Evolutionary conservation across 2,113 vertebrate species (phyloP), one percentile per base, ranked within the genome.

Genomic region (Archilochus colubris): DNA sequence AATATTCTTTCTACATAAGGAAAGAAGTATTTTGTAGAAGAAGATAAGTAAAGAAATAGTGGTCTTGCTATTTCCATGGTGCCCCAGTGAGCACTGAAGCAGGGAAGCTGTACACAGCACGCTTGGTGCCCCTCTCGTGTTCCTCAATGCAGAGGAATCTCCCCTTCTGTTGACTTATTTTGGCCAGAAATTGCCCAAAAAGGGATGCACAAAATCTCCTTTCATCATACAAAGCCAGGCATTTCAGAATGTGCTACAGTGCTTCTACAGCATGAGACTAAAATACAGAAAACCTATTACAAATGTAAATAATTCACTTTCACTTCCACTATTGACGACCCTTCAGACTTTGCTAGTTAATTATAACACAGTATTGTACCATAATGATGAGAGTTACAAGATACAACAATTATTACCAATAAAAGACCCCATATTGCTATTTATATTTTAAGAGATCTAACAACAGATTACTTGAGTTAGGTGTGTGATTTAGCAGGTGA

Each of bases 371-470:
- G 43, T 30, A 76, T 48, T 38, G 36, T 17, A 72, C 21, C 23
- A 46, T 14, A 36, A 75, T 46, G 22, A 62, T 1, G 22, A 62
- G 1, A 80, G 36, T 31, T 87, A 23, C 50, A 33, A 50, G 30
- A 68, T 19, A 14, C 57, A 88, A 74, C 6, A 53, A 57, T 53
- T n/a, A 53, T 55, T 81, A 59, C 11, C 55, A 88, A 64, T 36
- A 81, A 80, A 94, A 76, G 15, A 30, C 59, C 51, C 85, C 8
- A 53, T 48, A 62, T 8, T 68, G 50, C 38, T 58, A 54, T 86
- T 92, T 74, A 87, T 74, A 72, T 92, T 80, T 76, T 89, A 89
- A 93, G 28, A 82, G 20, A 69, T 30, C 67, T 89, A 93, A 43
- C 89, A 77, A 68, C 5, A 11, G 20, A 43, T 40, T 78, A 25